These are phyloP conservation scores for Pseudopleuronectes americanus DNA, from an alignment of 2,797 vertebrate genomes.

Conservation along the genomic window DNA sequence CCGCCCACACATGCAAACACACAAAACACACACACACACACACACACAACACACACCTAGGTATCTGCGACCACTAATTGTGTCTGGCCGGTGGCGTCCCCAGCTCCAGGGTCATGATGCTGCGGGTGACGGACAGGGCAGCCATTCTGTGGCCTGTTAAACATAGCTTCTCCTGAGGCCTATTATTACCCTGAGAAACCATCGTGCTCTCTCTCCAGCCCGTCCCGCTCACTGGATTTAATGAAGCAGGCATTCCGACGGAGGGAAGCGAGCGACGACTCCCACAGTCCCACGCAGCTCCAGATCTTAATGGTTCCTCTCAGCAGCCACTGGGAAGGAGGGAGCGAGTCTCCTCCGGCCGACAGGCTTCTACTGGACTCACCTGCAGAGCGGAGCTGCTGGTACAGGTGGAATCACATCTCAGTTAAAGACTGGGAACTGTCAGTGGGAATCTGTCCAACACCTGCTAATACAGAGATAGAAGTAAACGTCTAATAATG, in stretches of 20 bases:
- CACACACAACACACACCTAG: conserved; percentile 61
- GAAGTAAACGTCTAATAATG: too few species aligned
- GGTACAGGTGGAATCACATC: too few species aligned
- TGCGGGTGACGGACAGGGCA: conserved; percentile 70
- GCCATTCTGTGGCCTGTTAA: conserved; percentile 81
- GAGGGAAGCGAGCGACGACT: conserved; percentile 70
- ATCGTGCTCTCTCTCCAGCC: conserved; percentile 84
- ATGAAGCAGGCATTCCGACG: conserved; percentile 77
- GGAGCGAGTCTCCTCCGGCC: too few species aligned
- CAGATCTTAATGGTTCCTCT: conserved; percentile 59
- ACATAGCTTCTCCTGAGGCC: conserved; percentile 85
- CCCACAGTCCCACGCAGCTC: conserved; percentile 71
- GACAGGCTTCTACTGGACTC: too few species aligned
- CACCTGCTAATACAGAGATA: too few species aligned
- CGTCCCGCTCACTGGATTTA: conserved; percentile 74
- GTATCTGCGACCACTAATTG: conserved; percentile 78
- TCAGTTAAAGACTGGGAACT: too few species aligned
- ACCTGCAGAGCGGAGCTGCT: too few species aligned
- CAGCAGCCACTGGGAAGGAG: not conserved
- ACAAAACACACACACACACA: conserved; percentile 41
- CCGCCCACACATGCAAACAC: conserved; percentile 41
- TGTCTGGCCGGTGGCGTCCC: conserved; percentile 72
- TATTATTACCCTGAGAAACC: conserved; percentile 91
- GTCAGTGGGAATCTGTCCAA: too few species aligned
- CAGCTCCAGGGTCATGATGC: conserved; percentile 74